Percentiles rank a stretch among this genome's conserved stretches.
phyloP scores from a whole-genome alignment of 2,113 vertebrate species.

The Asarcornis scutulata region DNA sequence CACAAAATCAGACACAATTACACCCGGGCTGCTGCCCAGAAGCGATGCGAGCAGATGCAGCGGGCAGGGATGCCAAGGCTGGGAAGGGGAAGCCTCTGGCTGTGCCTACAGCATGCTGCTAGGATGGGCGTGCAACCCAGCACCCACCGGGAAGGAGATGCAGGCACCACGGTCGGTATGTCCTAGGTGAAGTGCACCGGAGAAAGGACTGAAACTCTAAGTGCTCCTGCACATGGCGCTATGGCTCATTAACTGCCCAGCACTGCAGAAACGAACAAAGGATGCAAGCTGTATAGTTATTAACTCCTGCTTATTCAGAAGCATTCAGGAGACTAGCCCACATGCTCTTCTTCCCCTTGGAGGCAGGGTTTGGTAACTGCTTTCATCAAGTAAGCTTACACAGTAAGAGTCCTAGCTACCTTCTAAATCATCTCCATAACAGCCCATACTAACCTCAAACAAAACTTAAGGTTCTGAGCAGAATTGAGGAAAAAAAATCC shows the following conservation, averaged over 20 bases:
- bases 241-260: background rate
- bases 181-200: background rate
- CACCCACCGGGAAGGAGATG: background rate
- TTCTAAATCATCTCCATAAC: background rate
- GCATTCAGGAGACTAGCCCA: background rate
- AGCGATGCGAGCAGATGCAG: constrained; percentile 16
- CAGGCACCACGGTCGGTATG: background rate
- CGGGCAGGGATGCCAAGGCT: constrained; percentile 26
- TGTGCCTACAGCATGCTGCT: background rate
- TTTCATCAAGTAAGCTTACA: background rate
- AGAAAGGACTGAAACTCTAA: background rate
- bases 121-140: background rate
- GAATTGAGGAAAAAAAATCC: background rate
- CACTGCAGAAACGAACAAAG: background rate
- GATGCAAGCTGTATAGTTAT: background rate
- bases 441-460: background rate
- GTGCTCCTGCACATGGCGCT: background rate
- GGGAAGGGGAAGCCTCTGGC: background rate
- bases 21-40: constrained; percentile 35
- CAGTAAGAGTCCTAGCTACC: background rate
- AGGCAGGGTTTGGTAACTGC: background rate
- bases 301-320: background rate
- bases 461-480: background rate
- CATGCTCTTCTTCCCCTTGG: background rate
- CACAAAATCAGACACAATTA: constrained; percentile 16